Evolutionary conservation across 1,140 invertebrate species (phyloP).

Genomic region (Ceratosolen fusciceps): DNA sequence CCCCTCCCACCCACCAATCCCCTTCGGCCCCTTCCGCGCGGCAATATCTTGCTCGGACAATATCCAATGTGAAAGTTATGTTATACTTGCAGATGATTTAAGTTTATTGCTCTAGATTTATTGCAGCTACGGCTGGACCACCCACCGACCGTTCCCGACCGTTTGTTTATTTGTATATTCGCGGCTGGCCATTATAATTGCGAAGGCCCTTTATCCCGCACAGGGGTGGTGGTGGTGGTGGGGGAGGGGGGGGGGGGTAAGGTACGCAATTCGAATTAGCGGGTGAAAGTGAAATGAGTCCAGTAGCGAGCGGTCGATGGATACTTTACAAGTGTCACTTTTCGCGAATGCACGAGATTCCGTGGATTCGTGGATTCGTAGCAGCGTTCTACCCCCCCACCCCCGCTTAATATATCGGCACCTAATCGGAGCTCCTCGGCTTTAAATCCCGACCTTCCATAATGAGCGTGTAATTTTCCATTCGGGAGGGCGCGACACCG

Average conservation of each 20-base stretch:
- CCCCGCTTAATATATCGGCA: no score
- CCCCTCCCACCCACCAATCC: no score
- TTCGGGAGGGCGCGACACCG: neutral
- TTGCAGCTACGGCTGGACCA: neutral
- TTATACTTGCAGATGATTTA: conserved; percentile 6
- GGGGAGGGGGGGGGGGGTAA: no score
- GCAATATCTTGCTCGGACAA: neutral
- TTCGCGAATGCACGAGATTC: neutral
- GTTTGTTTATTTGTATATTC: conserved; percentile 13
- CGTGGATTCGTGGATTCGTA: neutral
- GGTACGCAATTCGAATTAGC: neutral
- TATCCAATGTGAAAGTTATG: neutral
- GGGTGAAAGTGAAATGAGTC: neutral
- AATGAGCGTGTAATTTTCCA: neutral
- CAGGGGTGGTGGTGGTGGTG: no score
- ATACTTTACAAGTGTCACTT: neutral
- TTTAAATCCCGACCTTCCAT: neutral
- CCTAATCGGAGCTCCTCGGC: no score
- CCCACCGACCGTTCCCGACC: neutral
- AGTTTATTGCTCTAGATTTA: neutral
- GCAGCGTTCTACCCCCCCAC: no score
- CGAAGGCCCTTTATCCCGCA: neutral
- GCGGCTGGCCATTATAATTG: neutral
- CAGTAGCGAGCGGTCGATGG: neutral
- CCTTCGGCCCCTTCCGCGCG: no score